Evolutionary conservation across 2,888 invertebrate species (phyloP), one percentile per base, ranked within the genome.

Genomic region (Leptinotarsa tumamoca): DNA sequence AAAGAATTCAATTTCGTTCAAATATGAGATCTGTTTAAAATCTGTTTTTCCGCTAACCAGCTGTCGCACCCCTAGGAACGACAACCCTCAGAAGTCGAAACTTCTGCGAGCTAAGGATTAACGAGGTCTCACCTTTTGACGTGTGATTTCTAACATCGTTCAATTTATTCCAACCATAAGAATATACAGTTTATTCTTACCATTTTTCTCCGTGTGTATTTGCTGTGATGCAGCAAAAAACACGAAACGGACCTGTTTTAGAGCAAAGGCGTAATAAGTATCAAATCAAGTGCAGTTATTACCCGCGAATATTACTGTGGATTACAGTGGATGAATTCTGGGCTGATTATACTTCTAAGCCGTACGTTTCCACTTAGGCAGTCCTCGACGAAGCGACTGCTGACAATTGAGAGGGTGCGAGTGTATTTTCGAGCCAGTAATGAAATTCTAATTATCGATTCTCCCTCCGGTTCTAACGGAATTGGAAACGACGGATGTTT

Each of bases 261-360:
- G 21, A 21, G 23, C 58, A 13, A 23, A 27, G 58, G 23, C 15
- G 63, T 63, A 33, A 17, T 63, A n/a, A 63, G 63, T 17, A 33
- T 4, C 7, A 43, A 33, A n/a, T 63, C 63, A 23, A 63, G 43
- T 63, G 43, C 43, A 63, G 27, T 63, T 63, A 63, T 63, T 33
- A 63, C 14, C 18, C 17, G 27, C 27, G 63, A 33, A 33, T 63
- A 43, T 63, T 63, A 63, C 63, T 33, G 10, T 43, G 63, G 63
- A 33, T 63, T 63, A 63, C 63, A n/a, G 33, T 27, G 63, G n/a
- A 63, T 63, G 63, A 63, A 63, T 63, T 63, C 43, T 33, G 43
- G 63, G 7, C 27, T 63, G 63, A 63, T 63, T 63, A 63, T 63
- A n/a, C 5, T 63, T 4, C 63, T 43, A n/a, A 63, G 63, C 23